Percentiles rank a stretch among this genome's conserved stretches.
Evolutionary conservation across 2,113 vertebrate species (phyloP).

Genomic region (Camelus dromedarius): DNA sequence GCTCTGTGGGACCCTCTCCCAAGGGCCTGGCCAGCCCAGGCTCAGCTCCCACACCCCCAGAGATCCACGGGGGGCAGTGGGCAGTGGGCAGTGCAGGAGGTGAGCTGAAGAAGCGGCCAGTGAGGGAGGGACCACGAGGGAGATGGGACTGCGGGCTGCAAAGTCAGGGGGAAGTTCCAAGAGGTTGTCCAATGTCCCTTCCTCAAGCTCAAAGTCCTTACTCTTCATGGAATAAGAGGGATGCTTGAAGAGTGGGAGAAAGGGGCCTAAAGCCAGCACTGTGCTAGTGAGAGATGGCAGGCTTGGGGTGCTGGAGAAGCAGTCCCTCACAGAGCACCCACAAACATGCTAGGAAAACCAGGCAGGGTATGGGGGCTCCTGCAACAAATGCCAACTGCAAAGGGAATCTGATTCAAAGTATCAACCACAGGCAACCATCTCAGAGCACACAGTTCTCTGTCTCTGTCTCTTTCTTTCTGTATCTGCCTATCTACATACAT

Average conservation of each 20-base stretch:
- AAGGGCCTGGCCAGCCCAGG: background rate
- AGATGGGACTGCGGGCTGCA: background rate
- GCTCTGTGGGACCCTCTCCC: background rate
- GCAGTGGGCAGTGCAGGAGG: fast-evolving
- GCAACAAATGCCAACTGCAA: background rate
- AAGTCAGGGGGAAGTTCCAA: background rate
- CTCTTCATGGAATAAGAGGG: background rate
- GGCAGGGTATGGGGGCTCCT: background rate
- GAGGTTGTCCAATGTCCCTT: background rate
- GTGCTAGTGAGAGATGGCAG: background rate
- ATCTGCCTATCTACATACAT: no score
- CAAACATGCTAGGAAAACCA: background rate
- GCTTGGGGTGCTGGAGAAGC: background rate
- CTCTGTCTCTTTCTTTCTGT: background rate
- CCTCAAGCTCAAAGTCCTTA: background rate
- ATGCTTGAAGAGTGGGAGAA: background rate
- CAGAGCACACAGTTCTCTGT: background rate
- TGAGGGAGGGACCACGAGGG: background rate
- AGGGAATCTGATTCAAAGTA: background rate
- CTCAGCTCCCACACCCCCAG: background rate
- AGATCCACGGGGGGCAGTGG: background rate
- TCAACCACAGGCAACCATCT: background rate
- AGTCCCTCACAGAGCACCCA: background rate
- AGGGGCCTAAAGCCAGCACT: background rate
- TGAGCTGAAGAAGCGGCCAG: background rate